Percentiles rank a stretch among this genome's conserved stretches.
Conservation (phyloP, 2,888 invertebrate species). For the Drosophila testacea region DNA sequence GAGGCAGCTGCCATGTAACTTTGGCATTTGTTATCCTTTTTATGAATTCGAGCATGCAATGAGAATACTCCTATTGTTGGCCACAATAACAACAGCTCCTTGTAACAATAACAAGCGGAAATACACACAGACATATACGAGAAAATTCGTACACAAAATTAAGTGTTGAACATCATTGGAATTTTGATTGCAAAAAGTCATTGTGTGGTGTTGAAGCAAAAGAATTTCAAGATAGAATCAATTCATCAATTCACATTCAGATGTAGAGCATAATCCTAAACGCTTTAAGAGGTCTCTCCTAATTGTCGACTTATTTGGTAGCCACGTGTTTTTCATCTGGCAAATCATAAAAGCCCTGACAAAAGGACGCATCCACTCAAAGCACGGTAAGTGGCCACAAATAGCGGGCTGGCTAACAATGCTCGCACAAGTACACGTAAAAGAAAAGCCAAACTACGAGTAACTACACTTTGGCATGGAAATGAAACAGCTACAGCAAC, state of each 20-base stretch:
- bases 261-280: background rate
- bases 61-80: conserved; percentile 34
- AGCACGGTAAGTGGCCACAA: conserved; percentile 56
- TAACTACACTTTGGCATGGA: conserved; percentile 59
- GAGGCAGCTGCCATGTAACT: conserved; percentile 63
- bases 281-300: conserved; percentile 4
- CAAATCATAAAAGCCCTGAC: conserved; percentile 46
- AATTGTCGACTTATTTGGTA: conserved; percentile 43
- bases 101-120: conserved; percentile 25
- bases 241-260: conserved; percentile 19
- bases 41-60: conserved; percentile 68
- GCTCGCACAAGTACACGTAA: conserved; percentile 17
- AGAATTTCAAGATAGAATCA: conserved; percentile 29
- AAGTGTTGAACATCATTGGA: conserved; percentile 70
- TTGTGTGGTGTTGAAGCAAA: conserved; percentile 4
- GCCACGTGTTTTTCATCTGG: conserved; percentile 52
- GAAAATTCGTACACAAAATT: conserved; percentile 40
- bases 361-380: conserved; percentile 26
- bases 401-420: conserved; percentile 54
- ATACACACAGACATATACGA: conserved; percentile 8
- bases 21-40: conserved; percentile 73
- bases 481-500: conserved; percentile 51
- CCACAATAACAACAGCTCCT: conserved; percentile 45
- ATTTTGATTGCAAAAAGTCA: conserved; percentile 69
- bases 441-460: conserved; percentile 14